Evolutionary conservation across 2,797 vertebrate genomes (phyloP).

Genomic region (Erpetoichthys calabaricus): DNA sequence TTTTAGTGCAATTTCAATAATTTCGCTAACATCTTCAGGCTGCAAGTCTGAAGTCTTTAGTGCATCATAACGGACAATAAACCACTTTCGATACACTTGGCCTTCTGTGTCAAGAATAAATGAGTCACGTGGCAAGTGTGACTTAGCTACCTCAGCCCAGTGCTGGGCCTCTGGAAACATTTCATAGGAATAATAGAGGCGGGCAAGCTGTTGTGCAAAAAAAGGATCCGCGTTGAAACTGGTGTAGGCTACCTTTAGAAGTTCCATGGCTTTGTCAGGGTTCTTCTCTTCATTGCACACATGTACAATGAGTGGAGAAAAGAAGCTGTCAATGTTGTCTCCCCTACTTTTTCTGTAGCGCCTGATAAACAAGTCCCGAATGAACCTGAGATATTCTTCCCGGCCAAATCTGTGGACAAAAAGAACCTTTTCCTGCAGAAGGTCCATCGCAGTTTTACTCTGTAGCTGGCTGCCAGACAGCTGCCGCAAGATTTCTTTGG

Average conservation of each 20-base stretch:
- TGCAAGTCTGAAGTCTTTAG: slow-evolving; percentile 17
- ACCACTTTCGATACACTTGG: slow-evolving; percentile 45
- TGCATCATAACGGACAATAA: slow-evolving; percentile 25
- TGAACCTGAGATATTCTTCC: slow-evolving; percentile 33
- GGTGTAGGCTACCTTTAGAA: slow-evolving; percentile 38
- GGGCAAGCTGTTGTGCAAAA: slow-evolving; percentile 52
- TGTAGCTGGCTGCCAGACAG: slow-evolving; percentile 28
- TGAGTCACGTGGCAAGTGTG: slow-evolving; percentile 26
- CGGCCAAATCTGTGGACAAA: slow-evolving; percentile 40
- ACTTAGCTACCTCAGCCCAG: slow-evolving; percentile 38
- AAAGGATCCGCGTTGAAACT: slow-evolving; percentile 32
- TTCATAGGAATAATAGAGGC: slow-evolving; percentile 35
- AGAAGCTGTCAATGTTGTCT: slow-evolving; percentile 38
- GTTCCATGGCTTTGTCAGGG: slow-evolving; percentile 39
- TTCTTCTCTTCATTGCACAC: slow-evolving; percentile 22
- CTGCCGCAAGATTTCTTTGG: slow-evolving; percentile 44
- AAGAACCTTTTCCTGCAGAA: slow-evolving; percentile 37
- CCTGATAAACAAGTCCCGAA: slow-evolving; percentile 42
- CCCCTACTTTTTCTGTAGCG: slow-evolving; percentile 42
- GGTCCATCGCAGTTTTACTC: slow-evolving; percentile 34
- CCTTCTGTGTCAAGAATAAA: slow-evolving; percentile 47
- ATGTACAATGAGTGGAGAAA: slow-evolving; percentile 47
- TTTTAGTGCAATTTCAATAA: slow-evolving; percentile 33
- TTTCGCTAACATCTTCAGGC: slow-evolving; percentile 13
- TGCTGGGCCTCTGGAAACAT: slow-evolving; percentile 36